Conservation (phyloP, 64 coral and sea anemone genomes). For the Cladopsammia gracilis region DNA sequence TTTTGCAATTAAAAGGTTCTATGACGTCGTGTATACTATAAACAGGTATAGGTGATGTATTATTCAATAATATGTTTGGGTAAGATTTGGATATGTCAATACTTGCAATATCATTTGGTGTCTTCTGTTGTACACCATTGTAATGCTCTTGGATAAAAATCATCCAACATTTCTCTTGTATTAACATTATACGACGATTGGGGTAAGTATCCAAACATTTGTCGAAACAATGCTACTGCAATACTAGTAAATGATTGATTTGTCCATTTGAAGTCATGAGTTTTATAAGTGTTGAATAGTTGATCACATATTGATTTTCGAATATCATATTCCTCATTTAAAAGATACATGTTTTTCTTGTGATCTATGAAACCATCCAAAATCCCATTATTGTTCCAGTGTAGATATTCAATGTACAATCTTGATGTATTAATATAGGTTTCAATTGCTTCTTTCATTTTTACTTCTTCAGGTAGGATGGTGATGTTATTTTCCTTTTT, state of each 20-base stretch:
- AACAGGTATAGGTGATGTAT: not conserved
- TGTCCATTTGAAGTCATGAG: not conserved
- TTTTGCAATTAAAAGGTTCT: not conserved
- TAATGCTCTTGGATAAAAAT: not conserved
- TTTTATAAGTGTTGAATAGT: not conserved
- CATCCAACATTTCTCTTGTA: not conserved
- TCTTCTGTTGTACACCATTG: not conserved
- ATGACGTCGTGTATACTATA: not conserved
- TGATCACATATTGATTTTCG: too few species aligned
- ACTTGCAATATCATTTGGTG: not conserved
- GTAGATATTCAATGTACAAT: not conserved
- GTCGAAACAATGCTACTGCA: too few species aligned
- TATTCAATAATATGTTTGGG: not conserved
- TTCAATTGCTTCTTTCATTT: not conserved
- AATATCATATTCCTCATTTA: not conserved
- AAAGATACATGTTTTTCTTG: not conserved
- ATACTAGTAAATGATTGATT: not conserved
- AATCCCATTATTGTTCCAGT: slow-evolving; percentile 16
- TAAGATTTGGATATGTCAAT: not conserved
- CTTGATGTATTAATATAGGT: not conserved
- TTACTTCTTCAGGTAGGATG: not conserved
- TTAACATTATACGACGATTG: not conserved
- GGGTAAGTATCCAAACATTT: too few species aligned
- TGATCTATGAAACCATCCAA: not conserved
- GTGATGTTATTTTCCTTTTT: not conserved